These are phyloP conservation scores for Ondatra zibethicus DNA, from an alignment of 2,113 vertebrate genomes.

Conservation along the genomic window DNA sequence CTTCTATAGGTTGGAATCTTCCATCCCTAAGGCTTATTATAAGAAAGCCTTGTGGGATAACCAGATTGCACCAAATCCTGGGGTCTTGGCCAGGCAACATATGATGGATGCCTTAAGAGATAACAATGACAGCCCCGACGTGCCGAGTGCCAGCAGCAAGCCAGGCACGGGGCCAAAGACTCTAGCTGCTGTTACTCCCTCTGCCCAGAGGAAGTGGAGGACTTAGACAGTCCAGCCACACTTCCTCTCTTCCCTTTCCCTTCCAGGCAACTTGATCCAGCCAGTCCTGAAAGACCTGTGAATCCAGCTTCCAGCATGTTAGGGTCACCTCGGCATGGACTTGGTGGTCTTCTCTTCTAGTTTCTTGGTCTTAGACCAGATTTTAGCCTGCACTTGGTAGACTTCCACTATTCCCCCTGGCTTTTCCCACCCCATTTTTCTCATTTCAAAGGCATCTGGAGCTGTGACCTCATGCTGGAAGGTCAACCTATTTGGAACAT, in stretches of 20 bases:
- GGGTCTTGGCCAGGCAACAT: not conserved
- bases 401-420: slow-evolving; percentile 3
- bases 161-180: not conserved
- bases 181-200: not conserved
- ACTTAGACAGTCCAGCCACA: not conserved
- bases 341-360: not conserved
- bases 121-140: not conserved
- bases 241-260: not conserved
- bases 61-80: not conserved
- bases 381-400: not conserved
- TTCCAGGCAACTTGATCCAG: not conserved
- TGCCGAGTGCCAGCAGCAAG: not conserved
- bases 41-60: not conserved
- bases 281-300: not conserved
- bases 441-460: not conserved
- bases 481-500: not conserved
- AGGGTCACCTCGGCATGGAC: not conserved
- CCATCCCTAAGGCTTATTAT: not conserved
- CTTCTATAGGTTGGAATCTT: not conserved
- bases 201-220: not conserved
- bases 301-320: not conserved
- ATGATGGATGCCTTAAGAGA: not conserved
- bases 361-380: not conserved
- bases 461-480: not conserved
- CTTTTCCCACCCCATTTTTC: not conserved